Evolutionary conservation across 2,888 invertebrate genomes (phyloP).

Genomic region (Morpho deidamia): DNA sequence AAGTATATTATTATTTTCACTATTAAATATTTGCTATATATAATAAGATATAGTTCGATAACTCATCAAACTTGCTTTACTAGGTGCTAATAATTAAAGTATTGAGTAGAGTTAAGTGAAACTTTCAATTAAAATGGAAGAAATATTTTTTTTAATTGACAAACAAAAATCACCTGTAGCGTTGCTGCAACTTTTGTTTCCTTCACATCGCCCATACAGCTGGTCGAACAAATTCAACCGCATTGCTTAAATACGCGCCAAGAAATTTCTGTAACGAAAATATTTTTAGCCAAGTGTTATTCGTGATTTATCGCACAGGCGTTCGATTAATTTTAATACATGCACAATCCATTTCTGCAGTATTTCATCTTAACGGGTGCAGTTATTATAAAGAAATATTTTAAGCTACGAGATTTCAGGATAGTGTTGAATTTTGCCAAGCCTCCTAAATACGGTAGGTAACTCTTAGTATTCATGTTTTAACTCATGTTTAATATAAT

Average conservation of each 20-base stretch:
- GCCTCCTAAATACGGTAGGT: not conserved
- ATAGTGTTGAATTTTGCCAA: not conserved
- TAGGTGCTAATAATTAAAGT: too few relatives aligned
- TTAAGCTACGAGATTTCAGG: conserved; percentile 1
- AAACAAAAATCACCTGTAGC: conserved; percentile 26
- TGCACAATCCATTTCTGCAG: conserved; percentile 22
- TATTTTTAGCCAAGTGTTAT: conserved; percentile 27
- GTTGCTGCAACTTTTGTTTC: conserved; percentile 27
- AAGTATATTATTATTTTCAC: too few relatives aligned
- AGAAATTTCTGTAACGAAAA: conserved; percentile 28
- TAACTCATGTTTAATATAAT: too few relatives aligned
- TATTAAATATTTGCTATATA: too few relatives aligned
- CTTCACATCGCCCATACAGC: conserved; percentile 26
- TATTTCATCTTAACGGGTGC: conserved; percentile 20
- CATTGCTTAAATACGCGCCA: conserved; percentile 28
- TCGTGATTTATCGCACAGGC: conserved; percentile 24
- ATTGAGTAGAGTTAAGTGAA: not conserved
- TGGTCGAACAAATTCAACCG: conserved; percentile 23
- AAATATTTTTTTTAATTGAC: not conserved
- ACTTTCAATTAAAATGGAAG: not conserved
- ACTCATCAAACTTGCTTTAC: too few relatives aligned
- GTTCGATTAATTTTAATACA: conserved; percentile 26
- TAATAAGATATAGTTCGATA: too few relatives aligned
- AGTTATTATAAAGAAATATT: conserved; percentile 13
- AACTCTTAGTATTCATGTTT: not conserved